Evolutionary conservation across 2,797 vertebrate species (phyloP), one percentile per base, ranked within the genome.

Genomic region (Poecilia gillii): DNA sequence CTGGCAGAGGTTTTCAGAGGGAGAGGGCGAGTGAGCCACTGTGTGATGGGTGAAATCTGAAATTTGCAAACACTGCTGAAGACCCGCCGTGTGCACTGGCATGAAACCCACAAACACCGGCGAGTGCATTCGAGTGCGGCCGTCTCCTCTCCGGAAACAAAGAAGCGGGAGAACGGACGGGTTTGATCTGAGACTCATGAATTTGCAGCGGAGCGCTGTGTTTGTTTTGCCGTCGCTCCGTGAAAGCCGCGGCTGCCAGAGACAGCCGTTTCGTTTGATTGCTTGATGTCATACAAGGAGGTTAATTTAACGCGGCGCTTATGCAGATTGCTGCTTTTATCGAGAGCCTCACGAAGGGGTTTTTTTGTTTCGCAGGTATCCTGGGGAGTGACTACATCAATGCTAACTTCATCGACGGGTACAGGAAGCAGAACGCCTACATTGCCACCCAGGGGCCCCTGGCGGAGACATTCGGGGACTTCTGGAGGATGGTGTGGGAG

Each of bases 401-500:
- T 0, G 97, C 98, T 90, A 99, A 99, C 96, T 99, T 98, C 91
- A 97, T 99, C 0, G 98, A 99, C 0, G 98, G 98, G 81, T 99
- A 99, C 93, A 95, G 98, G 84, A 98, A 99, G 95, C 98, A 99
- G 94, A 99, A 99, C 1, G 98, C 98, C 0, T 99, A 99, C 94
- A 99, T 99, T 0, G 98, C 98, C 87, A 99, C 98, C 0, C 98
- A 99, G 93, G 98, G 98, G 0, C 97, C 98, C 0, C 95, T 99
- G 91, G 96, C 97, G 0, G 98, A 99, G 93, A 99, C 97, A 0
- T 99, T 99, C 0, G 97, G 98, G 0, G 98, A 99, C 90, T 99
- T 99, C 87, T 99, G 98, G 98, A 96, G 97, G 83, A 99, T 98
- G 98, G 97, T 99, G 88, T 99, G 98, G 98, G 98, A 99, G 89